Evolutionary conservation across 1,140 invertebrate species (phyloP), one percentile per base, ranked within the genome.

Genomic region (Conus ventricosus): DNA sequence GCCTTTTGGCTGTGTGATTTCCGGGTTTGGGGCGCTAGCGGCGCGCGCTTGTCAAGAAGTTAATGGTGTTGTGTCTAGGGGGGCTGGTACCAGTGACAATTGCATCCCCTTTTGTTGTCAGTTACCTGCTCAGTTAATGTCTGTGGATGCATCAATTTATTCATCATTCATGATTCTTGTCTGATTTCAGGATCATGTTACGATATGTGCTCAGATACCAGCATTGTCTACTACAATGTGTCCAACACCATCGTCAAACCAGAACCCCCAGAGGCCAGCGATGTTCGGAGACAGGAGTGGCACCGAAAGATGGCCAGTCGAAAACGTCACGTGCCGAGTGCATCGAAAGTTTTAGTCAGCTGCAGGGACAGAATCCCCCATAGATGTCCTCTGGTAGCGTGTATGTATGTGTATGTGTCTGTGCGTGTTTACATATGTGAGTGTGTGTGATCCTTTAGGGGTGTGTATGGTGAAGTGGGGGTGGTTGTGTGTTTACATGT

Each of bases 191-290:
- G 39, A 84, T 91, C 39, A 89, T 90, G 25, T 60, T 91, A 55
- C 89, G 23, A 87, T 91, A 4, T 88, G 85, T 87, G 88, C 90
- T 27, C 91, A 17, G 91, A 91, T 75, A 85, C 88, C 17, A 91
- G 89, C 17, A 82, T 88, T 7, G 91, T 90, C 5, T 91, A 90
- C 75, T 91, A 90, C 83, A 90, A 91, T 60, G 76, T 91, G 27
- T 83, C 91, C 20, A 88, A 88, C n/a, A 89, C 87, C 39, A 87
- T 91, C 10, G 78, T 90, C 5, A 51, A 60, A 25, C 91, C 91
- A 76, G 88, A 89, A 67, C 57, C 88, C 10, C 89, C 89, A n/a
- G 91, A 90, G 51, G 54, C n/a, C 60, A 87, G 88, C 15, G 90
- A 91, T n/a, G 67, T 60, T 0, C 89, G 71, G 6, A 67, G 27